Evolutionary conservation across 2,888 invertebrate species (phyloP), one percentile per base, ranked within the genome.

Genomic region (Dendrolimus pini): DNA sequence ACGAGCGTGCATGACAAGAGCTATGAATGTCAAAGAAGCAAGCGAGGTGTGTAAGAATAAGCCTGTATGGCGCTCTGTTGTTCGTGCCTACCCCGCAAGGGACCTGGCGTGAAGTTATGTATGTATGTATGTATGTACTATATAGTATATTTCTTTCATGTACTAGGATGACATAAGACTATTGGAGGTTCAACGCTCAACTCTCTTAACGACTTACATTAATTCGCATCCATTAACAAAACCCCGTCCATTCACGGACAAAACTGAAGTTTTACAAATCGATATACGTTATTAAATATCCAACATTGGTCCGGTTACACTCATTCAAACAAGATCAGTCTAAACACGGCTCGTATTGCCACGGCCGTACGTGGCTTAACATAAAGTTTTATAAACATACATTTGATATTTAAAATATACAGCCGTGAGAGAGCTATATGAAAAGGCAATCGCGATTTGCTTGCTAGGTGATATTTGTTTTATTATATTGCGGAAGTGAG

Each of bases 241-340:
- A 42, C 53, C 41, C 13, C 14, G 41, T 52, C 9, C 55, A 52
- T 56, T 56, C 56, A 41, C 41, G n/a, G 41, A 54, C 55, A 54
- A 13, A 56, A 53, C 53, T 57, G 57, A 61, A 47, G 30, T 47
- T 47, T 59, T 54, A 59, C 59, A 14, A 10, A 58, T 56, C 58
- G 56, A 14, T 52, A 18, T 41, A 61, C 58, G 59, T 30, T 30
- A 30, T 30, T 6, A 61, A 63, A 58, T 60, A 30, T 30, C 30
- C 54, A 58, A 61, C 61, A 63, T 63, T 62, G 66, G 60, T 84
- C 81, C 58, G 61, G 75, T 85, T 80, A 69, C 85, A 71, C 65
- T 78, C 88, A 88, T 87, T 87, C 79, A 86, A 67, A 70, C 74
- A 70, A 82, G 83, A 86, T 87, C 85, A 88, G 89, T 83, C 89